These are phyloP conservation scores for Lutraria lutraria DNA, from an alignment of 2,888 invertebrate species.

Conservation along the genomic window DNA sequence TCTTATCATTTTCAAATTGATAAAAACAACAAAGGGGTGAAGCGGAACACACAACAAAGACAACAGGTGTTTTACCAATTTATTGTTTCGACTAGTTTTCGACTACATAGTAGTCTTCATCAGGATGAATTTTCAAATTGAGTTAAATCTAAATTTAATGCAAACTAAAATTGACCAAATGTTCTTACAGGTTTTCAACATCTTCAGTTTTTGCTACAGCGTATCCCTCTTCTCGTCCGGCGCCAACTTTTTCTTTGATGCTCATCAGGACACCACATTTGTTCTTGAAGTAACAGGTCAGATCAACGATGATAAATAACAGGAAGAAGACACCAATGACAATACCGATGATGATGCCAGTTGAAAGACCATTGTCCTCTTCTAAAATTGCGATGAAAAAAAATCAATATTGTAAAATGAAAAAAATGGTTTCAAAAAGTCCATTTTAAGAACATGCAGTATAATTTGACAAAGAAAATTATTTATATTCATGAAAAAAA, in stretches of 20 bases:
- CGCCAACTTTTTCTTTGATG: slow-evolving; percentile 74
- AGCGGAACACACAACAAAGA: no score
- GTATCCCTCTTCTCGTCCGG: slow-evolving; percentile 72
- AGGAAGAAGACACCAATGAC: slow-evolving; percentile 93
- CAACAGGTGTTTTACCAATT: no score
- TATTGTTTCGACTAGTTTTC: no score
- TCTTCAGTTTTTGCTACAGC: slow-evolving; percentile 72
- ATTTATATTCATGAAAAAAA: no score
- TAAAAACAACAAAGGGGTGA: no score
- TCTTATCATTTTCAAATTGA: no score
- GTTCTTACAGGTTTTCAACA: slow-evolving; percentile 70
- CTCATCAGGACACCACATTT: slow-evolving; percentile 88
- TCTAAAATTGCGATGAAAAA: slow-evolving; percentile 11
- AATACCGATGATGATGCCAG: slow-evolving; percentile 92
- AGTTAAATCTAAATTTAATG: background rate
- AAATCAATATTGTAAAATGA: background rate
- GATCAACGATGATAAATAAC: slow-evolving; percentile 91
- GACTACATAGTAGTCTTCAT: no score
- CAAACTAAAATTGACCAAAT: no score
- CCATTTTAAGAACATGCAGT: no score
- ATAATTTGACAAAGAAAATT: no score
- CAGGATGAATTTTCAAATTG: background rate
- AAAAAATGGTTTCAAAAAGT: no score
- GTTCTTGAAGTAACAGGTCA: slow-evolving; percentile 92
- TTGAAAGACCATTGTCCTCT: slow-evolving; percentile 69